These are phyloP conservation scores for Rhincodon typus DNA, from an alignment of 2,797 vertebrate genomes.

Conservation along the genomic window DNA sequence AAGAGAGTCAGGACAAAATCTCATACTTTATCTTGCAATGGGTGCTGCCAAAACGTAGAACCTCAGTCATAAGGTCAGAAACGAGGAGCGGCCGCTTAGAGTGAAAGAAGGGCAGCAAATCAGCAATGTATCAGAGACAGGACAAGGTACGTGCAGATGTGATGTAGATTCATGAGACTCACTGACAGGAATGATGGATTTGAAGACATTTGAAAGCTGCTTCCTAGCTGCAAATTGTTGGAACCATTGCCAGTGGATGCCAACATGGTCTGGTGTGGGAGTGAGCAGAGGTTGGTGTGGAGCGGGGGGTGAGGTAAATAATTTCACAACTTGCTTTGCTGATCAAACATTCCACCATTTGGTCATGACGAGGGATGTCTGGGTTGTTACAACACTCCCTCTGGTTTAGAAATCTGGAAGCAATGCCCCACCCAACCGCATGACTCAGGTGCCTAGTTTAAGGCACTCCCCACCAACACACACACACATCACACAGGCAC, in stretches of 20 bases:
- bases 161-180: background rate
- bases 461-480: background rate
- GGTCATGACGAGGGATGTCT: background rate
- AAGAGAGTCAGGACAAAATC: background rate
- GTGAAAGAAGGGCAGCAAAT: background rate
- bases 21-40: background rate
- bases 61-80: too few relatives aligned
- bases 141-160: background rate
- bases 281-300: too few relatives aligned
- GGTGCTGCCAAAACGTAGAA: background rate
- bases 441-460: constrained; percentile 12
- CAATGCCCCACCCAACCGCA: background rate
- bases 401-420: background rate
- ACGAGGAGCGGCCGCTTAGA: background rate
- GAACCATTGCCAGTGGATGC: background rate
- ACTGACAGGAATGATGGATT: background rate
- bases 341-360: background rate
- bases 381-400: background rate
- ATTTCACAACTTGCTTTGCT: background rate
- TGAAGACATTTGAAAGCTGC: too few relatives aligned
- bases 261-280: too few relatives aligned
- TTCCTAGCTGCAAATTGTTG: background rate
- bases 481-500: background rate
- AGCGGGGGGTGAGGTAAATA: background rate
- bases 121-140: background rate